Percentiles rank a stretch among this genome's conserved stretches.
Conservation (phyloP, 1,140 invertebrate genomes). For the Globodera ellingtonae region DNA sequence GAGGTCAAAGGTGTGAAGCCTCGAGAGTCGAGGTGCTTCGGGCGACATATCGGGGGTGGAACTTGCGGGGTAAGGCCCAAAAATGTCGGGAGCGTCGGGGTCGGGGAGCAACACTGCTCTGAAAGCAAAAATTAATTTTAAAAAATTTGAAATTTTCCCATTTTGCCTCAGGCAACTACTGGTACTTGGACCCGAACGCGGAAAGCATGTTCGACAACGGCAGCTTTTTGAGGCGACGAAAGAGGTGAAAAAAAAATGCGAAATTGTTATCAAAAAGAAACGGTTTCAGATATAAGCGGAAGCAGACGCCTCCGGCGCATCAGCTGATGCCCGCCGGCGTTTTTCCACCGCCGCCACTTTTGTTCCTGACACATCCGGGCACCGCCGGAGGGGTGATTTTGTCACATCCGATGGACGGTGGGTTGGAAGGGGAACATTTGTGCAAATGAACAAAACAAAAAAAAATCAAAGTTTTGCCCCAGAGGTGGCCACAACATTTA, state of each 20-base stretch:
- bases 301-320: not conserved
- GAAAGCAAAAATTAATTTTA: too few species aligned
- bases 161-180: slow-evolving; percentile 78
- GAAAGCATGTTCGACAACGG: slow-evolving; percentile 99
- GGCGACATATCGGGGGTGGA: too few species aligned
- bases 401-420: not conserved
- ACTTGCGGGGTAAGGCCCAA: too few species aligned
- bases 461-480: too few species aligned
- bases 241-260: slow-evolving; percentile 72
- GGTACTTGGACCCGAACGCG: slow-evolving; percentile 92
- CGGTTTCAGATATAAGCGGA: slow-evolving; percentile 14
- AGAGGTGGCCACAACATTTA: too few species aligned
- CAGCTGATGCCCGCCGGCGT: not conserved
- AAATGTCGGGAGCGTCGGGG: too few species aligned
- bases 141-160: not conserved
- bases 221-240: slow-evolving; percentile 87
- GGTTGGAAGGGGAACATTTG: too few species aligned
- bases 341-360: not conserved
- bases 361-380: not conserved
- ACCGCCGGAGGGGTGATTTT: not conserved
- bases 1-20: too few species aligned
- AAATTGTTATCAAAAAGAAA: not conserved
- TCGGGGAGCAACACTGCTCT: too few species aligned
- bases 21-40: too few species aligned
- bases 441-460: too few species aligned